A percentile compares a stretch with the other conserved stretches of the same genome.
Conservation (phyloP, 2,888 invertebrate species). For the Aporophyla nigra region DNA sequence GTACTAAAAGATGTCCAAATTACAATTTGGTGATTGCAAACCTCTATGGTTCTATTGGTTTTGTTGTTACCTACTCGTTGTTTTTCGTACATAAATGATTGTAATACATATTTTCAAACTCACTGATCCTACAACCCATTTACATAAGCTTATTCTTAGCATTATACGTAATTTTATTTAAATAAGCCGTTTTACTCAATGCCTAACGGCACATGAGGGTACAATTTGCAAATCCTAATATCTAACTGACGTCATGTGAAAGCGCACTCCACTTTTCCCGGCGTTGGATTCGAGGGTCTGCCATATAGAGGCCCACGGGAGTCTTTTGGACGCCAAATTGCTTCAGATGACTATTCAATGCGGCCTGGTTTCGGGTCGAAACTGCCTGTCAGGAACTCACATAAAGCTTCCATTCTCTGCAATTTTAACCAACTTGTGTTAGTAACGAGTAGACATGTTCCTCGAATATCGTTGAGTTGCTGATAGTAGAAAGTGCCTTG, state of each 20-base stretch:
- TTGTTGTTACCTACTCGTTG: conserved; percentile 13
- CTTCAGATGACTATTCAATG: conserved; percentile 81
- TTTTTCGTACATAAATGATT: conserved; percentile 13
- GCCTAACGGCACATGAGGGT: conserved; percentile 62
- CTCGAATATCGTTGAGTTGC: conserved; percentile 8
- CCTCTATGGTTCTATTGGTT: conserved; percentile 35
- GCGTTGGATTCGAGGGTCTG: conserved; percentile 65
- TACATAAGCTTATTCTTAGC: conserved; percentile 50
- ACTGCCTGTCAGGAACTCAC: conserved; percentile 72
- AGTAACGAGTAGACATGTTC: conserved; percentile 37
- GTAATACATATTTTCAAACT: conserved; percentile 36
- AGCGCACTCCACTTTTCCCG: conserved; percentile 68
- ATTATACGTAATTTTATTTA: conserved; percentile 65
- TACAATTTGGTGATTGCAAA: conserved; percentile 45
- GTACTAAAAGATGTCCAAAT: conserved; percentile 29
- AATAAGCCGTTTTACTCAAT: conserved; percentile 64
- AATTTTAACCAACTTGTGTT: conserved; percentile 46
- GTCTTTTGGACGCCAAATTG: conserved; percentile 79
- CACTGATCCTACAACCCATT: conserved; percentile 39
- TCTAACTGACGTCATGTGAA: conserved; percentile 68
- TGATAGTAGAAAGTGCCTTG: not conserved
- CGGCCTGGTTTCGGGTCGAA: conserved; percentile 70
- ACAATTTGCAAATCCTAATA: conserved; percentile 69
- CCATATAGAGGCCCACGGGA: conserved; percentile 74
- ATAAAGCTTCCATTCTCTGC: conserved; percentile 64